A percentile compares a stretch with the other conserved stretches of the same genome.
Evolutionary conservation across 2,797 vertebrate genomes (phyloP).

Genomic region (Botia almorhae): DNA sequence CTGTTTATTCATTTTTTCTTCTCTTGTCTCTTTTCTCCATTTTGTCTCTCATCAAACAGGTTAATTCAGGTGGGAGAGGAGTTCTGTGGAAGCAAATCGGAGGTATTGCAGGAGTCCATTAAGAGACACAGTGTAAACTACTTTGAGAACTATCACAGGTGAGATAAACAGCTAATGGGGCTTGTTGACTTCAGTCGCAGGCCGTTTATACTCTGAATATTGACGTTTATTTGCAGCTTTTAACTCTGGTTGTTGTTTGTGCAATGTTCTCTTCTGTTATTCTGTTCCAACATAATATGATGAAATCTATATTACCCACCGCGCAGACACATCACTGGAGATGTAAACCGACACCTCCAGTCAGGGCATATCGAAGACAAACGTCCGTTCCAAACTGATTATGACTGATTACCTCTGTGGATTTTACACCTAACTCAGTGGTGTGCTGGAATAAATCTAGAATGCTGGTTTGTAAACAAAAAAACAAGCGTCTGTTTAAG

Average conservation of each 20-base stretch:
- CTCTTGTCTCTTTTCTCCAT: not conserved
- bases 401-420: not conserved
- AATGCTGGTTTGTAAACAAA: not conserved
- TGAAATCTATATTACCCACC: not conserved
- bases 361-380: not conserved
- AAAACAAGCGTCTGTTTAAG: not conserved
- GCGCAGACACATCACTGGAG: too few relatives aligned
- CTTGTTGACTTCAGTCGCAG: not conserved
- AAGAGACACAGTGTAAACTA: conserved; percentile 97
- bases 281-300: not conserved
- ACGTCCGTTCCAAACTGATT: not conserved
- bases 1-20: not conserved
- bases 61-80: conserved; percentile 98
- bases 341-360: not conserved
- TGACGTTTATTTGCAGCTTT: not conserved
- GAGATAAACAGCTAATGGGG: conserved; percentile 52
- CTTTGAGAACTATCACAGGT: conserved; percentile 99
- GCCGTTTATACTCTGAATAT: not conserved
- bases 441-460: not conserved
- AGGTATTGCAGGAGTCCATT: conserved; percentile 97
- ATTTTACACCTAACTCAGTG: not conserved
- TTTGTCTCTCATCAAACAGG: conserved; percentile 69
- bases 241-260: not conserved
- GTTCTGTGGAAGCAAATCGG: conserved; percentile 96
- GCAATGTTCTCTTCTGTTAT: too few relatives aligned